A percentile compares a stretch with the other conserved stretches of the same genome.
These are phyloP conservation scores for Trichechus manatus DNA, from an alignment of 2,113 vertebrate species.

Conservation along the genomic window DNA sequence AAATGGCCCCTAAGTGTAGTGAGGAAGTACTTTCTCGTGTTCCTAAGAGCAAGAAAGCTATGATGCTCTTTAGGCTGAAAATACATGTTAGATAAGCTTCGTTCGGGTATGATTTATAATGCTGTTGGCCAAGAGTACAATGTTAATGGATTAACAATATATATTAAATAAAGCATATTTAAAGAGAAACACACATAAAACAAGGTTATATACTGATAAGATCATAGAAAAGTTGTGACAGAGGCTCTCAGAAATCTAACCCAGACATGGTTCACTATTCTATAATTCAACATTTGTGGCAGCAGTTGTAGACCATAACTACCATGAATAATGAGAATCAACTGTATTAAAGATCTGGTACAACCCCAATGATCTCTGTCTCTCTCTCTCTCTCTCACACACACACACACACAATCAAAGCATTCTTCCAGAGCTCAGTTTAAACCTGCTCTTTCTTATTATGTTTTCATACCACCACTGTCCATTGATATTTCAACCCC, in stretches of 20 bases:
- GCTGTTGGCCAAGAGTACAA: not conserved
- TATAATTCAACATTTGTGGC: not conserved
- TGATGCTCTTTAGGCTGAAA: not conserved
- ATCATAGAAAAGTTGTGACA: not conserved
- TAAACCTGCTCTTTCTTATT: not conserved
- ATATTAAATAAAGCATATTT: not conserved
- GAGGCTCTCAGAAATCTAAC: not conserved
- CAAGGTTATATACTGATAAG: not conserved
- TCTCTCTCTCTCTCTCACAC: not conserved
- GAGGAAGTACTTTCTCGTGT: not conserved
- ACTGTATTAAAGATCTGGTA: conserved; percentile 14
- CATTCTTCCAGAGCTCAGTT: not conserved
- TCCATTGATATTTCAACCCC: not conserved
- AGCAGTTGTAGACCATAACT: not conserved
- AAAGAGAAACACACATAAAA: not conserved
- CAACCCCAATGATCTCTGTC: conserved; percentile 9
- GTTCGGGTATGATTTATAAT: not conserved
- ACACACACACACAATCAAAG: not conserved
- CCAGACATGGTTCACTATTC: not conserved
- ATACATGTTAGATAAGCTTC: not conserved
- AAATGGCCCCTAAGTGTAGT: not conserved
- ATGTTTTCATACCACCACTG: not conserved
- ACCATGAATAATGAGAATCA: not conserved
- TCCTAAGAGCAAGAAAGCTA: not conserved
- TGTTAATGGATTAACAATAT: not conserved